phyloP scores from a whole-genome alignment of 1,140 invertebrate genomes.

The Drosophila kikkawai region DNA sequence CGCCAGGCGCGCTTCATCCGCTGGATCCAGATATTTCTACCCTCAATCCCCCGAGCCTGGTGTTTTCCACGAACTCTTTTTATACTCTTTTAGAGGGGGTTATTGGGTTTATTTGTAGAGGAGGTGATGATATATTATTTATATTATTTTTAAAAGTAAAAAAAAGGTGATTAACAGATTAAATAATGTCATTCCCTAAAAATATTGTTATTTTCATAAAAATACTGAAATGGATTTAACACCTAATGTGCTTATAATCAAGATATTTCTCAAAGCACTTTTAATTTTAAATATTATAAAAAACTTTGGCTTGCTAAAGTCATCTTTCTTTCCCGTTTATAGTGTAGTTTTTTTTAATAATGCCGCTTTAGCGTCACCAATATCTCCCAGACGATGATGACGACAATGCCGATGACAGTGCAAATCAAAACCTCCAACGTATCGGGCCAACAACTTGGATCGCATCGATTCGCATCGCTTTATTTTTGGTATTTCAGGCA shows the following conservation, averaged over 20 bases:
- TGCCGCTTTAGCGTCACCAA: conserved; percentile 70
- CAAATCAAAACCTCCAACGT: conserved; percentile 75
- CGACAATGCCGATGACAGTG: conserved; percentile 30
- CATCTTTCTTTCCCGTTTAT: conserved; percentile 1
- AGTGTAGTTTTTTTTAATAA: conserved; percentile 13
- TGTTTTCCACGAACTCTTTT: conserved; percentile 62
- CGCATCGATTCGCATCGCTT: conserved; percentile 71
- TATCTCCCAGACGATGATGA: conserved; percentile 57
- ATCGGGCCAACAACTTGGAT: conserved; percentile 48
- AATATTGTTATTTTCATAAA: neutral
- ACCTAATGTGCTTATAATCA: too few species aligned
- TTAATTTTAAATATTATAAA: too few species aligned
- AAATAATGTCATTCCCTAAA: too few species aligned
- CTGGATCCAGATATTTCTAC: neutral
- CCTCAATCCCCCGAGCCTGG: neutral
- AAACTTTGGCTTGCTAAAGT: neutral
- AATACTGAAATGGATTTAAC: neutral
- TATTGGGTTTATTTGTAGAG: neutral
- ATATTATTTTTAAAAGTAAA: too few species aligned
- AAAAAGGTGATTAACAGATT: too few species aligned
- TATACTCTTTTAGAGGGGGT: neutral
- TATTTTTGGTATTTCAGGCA: conserved; percentile 73
- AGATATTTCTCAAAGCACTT: too few species aligned
- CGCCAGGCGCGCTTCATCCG: conserved; percentile 72
- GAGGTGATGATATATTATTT: too few species aligned